Evolutionary conservation across 2,888 invertebrate genomes (phyloP).

Genomic region (Nomada lathburiana): DNA sequence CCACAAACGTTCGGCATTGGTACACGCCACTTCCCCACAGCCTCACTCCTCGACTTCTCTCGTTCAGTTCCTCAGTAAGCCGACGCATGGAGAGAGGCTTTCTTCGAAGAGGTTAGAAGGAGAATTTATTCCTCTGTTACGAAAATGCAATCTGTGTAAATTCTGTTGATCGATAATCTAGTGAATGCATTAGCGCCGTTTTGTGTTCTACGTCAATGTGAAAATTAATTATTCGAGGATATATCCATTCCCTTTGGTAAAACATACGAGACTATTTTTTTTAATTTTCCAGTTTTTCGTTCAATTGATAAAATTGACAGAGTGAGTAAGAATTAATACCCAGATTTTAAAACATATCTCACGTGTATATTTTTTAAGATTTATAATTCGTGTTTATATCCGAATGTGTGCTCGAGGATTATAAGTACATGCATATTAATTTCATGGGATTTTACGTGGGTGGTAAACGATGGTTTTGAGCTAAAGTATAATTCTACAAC

Average conservation of each 20-base stretch:
- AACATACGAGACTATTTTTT: constrained; percentile 4
- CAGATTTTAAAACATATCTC: background rate
- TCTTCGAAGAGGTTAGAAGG: constrained; percentile 62
- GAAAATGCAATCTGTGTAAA: background rate
- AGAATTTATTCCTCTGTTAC: constrained; percentile 34
- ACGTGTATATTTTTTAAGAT: no score
- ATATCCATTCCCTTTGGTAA: background rate
- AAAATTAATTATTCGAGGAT: constrained; percentile 17
- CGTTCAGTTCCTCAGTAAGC: constrained; percentile 61
- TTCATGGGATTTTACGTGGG: background rate
- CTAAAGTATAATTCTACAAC: background rate
- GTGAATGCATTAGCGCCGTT: constrained; percentile 16
- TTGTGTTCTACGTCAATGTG: constrained; percentile 32
- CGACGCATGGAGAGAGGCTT: constrained; percentile 51
- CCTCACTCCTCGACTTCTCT: constrained; percentile 38
- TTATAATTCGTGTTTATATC: background rate
- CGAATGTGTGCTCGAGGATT: background rate
- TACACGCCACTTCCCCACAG: constrained; percentile 45
- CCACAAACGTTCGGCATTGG: constrained; percentile 35
- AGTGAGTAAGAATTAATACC: background rate
- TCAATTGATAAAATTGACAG: background rate
- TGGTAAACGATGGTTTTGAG: constrained; percentile 2
- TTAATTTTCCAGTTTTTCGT: background rate
- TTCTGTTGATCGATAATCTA: background rate
- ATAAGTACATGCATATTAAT: background rate